phyloP scores from a whole-genome alignment of 1,140 invertebrate species.

The Capitella teleta region DNA sequence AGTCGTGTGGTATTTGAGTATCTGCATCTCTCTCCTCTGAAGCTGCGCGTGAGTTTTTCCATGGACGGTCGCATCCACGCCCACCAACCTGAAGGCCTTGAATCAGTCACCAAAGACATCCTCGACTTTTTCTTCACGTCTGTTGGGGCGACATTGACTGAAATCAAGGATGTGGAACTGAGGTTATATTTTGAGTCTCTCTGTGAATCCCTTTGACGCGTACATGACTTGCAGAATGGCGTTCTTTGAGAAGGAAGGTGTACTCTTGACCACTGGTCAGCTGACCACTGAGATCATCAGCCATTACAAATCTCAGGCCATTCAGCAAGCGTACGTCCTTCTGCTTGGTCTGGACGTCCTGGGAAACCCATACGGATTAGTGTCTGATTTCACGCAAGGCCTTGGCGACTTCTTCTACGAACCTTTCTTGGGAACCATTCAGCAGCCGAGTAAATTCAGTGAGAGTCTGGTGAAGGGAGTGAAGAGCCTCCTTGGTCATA shows the following conservation, averaged over 20 bases:
- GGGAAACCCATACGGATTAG: constrained; percentile 44
- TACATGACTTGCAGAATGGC: constrained; percentile 29
- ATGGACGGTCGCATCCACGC: constrained; percentile 48
- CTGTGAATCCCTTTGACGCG: background rate
- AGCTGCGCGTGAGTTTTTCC: constrained; percentile 41
- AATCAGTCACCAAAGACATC: constrained; percentile 34
- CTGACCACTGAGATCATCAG: constrained; percentile 25
- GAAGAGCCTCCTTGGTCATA: constrained; percentile 39
- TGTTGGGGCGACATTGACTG: constrained; percentile 50
- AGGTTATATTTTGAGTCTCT: constrained; percentile 40
- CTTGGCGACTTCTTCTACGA: constrained; percentile 44
- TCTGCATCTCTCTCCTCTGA: constrained; percentile 53
- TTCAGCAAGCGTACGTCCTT: constrained; percentile 43
- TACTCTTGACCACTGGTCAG: constrained; percentile 23
- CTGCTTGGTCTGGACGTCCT: constrained; percentile 44
- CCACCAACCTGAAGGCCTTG: constrained; percentile 6
- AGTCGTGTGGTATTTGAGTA: constrained; percentile 49
- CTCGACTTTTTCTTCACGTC: constrained; percentile 52
- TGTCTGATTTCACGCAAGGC: constrained; percentile 43
- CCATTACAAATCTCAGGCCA: constrained; percentile 39
- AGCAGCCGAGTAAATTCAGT: constrained; percentile 40
- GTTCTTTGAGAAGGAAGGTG: constrained; percentile 33
- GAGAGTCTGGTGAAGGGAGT: constrained; percentile 36
- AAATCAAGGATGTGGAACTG: constrained; percentile 53
- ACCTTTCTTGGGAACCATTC: constrained; percentile 39